Conservation (phyloP, 2,888 invertebrate genomes). For the Tenthredo notha region DNA sequence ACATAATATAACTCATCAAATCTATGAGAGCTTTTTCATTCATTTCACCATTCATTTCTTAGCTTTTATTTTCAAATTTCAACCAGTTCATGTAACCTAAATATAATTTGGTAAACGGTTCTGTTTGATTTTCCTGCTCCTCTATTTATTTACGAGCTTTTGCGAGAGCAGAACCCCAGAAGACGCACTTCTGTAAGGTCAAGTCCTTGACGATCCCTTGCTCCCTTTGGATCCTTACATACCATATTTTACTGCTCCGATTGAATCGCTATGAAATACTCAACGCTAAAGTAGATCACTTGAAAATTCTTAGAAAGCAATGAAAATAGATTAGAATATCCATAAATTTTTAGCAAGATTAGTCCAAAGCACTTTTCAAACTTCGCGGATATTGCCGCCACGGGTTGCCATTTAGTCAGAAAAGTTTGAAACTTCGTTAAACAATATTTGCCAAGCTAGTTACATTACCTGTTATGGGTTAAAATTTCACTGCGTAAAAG, state of each 20-base stretch:
- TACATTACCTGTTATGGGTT: background rate
- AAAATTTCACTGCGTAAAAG: background rate
- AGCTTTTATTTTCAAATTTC: background rate
- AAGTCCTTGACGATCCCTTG: background rate
- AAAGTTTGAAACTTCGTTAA: background rate
- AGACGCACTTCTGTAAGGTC: conserved; percentile 17
- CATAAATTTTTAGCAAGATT: background rate
- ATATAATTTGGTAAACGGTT: background rate
- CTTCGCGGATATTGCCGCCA: background rate
- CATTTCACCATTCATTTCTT: background rate
- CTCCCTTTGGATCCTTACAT: background rate
- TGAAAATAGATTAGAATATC: background rate
- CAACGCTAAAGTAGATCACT: background rate
- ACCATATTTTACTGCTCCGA: background rate
- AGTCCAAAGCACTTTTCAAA: background rate
- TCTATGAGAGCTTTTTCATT: background rate
- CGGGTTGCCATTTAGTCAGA: background rate
- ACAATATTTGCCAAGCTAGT: background rate
- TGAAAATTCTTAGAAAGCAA: background rate
- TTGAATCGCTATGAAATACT: conserved; percentile 23
- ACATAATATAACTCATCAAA: background rate
- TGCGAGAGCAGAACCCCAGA: background rate
- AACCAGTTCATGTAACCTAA: background rate
- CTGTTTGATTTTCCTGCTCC: background rate
- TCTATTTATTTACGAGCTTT: background rate